Conservation (phyloP, 1,140 invertebrate species). For the Oryctes rhinoceros region DNA sequence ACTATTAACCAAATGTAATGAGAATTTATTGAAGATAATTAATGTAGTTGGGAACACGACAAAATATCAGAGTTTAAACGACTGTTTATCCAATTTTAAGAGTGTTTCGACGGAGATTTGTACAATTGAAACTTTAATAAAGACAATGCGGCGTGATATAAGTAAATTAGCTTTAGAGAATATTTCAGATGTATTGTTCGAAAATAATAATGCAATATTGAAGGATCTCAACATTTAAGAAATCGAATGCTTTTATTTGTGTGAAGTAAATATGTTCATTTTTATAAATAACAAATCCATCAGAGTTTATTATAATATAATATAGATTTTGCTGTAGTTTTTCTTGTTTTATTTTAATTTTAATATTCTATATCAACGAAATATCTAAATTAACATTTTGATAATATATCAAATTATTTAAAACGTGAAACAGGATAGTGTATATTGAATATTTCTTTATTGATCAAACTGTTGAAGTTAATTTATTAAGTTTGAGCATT, state of each 20-base stretch:
- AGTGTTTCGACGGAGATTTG: neutral
- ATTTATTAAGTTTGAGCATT: no score
- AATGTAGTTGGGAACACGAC: neutral
- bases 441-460: no score
- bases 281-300: neutral
- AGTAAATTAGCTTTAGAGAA: neutral
- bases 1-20: neutral
- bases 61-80: neutral
- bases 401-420: no score
- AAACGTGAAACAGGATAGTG: no score
- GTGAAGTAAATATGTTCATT: neutral
- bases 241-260: neutral
- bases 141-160: neutral
- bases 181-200: neutral
- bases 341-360: no score
- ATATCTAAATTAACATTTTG: no score
- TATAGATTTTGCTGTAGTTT: no score
- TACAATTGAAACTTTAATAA: neutral
- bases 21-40: slow-evolving; percentile 2
- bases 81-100: neutral
- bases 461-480: no score
- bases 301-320: no score
- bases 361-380: no score
- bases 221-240: neutral
- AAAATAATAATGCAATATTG: neutral